Percentiles rank a stretch among this genome's conserved stretches.
phyloP scores from a whole-genome alignment of 1,140 invertebrate species.

The Aphelenchoides fujianensis region DNA sequence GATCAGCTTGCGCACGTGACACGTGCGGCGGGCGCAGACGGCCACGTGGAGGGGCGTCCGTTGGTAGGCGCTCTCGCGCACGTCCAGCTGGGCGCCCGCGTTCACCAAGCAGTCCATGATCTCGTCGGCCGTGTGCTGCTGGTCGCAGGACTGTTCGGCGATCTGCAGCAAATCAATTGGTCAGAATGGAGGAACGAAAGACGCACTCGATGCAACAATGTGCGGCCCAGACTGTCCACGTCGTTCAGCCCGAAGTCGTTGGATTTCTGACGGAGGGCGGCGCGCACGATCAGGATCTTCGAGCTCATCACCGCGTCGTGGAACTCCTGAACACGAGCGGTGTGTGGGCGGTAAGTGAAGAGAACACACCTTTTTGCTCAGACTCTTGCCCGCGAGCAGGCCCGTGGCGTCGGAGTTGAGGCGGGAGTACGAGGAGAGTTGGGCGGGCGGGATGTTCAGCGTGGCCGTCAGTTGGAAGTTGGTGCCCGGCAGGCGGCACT shows the following conservation, averaged over 20 bases:
- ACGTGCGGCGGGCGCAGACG: background rate
- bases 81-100: slow-evolving; percentile 2
- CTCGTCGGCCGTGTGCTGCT: slow-evolving; percentile 10
- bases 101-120: slow-evolving; percentile 2
- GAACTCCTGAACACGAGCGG: slow-evolving; percentile 8
- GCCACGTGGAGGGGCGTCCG: slow-evolving; percentile 12
- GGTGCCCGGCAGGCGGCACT: background rate
- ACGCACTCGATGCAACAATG: background rate
- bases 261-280: background rate
- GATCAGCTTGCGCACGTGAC: slow-evolving; percentile 10
- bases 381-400: background rate
- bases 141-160: slow-evolving; percentile 5
- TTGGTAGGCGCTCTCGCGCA: background rate
- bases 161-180: slow-evolving; percentile 13
- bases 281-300: background rate
- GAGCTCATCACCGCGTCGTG: background rate
- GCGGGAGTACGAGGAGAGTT: background rate
- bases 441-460: background rate
- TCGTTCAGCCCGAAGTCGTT: background rate
- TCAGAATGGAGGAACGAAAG: background rate
- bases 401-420: background rate
- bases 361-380: slow-evolving; percentile 1
- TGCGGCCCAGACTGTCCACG: background rate
- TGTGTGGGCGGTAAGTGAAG: no score
- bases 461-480: background rate